Conservation (phyloP, 2,797 vertebrate species). For the Smutsia gigantea region DNA sequence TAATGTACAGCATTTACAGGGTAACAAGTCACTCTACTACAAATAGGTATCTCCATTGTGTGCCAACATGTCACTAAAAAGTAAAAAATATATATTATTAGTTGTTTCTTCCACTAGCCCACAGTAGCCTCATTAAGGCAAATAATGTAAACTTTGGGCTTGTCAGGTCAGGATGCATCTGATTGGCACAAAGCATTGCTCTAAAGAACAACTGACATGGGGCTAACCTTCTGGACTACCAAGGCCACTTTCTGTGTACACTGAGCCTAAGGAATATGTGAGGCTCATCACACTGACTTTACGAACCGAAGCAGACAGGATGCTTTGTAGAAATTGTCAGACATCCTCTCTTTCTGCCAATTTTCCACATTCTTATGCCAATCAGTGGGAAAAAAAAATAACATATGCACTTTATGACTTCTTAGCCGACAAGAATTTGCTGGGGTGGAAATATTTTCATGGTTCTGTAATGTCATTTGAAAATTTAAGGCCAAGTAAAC, state of each 20-base stretch:
- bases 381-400: neutral
- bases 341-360: neutral
- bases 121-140: neutral
- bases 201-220: neutral
- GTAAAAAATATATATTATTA: neutral
- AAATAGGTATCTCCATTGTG: neutral
- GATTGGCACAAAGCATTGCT: neutral
- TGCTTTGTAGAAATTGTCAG: neutral
- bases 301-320: neutral
- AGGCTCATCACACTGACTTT: neutral
- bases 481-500: slow-evolving; percentile 45
- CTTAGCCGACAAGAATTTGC: neutral
- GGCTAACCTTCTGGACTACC: neutral
- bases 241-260: neutral
- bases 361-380: neutral
- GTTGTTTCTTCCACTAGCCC: neutral
- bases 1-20: neutral
- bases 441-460: neutral
- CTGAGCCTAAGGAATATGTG: neutral
- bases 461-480: neutral
- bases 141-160: neutral
- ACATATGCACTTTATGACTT: neutral
- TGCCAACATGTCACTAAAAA: slow-evolving; percentile 10
- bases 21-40: neutral
- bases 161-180: neutral